phyloP scores from a whole-genome alignment of 2,888 invertebrate species.

The Diogma glabrata region DNA sequence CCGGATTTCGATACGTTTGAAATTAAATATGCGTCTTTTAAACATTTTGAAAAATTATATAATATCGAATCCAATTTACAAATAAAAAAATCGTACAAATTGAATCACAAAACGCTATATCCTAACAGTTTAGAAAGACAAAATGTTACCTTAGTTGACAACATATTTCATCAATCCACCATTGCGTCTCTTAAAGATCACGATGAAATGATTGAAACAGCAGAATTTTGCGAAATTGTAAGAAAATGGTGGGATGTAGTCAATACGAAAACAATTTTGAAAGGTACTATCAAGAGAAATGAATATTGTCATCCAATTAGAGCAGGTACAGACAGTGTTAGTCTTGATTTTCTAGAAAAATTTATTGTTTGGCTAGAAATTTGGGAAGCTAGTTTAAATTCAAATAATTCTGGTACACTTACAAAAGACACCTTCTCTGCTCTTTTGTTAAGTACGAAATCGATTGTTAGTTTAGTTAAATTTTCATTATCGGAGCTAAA shows the following conservation, averaged over 20 bases:
- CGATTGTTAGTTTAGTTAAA: no score
- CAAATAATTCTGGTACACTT: no score
- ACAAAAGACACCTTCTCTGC: no score
- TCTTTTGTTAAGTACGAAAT: no score
- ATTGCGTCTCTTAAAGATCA: background rate
- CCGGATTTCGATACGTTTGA: no score
- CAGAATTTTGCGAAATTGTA: background rate
- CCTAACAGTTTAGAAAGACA: background rate
- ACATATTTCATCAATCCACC: background rate
- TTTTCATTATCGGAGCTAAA: no score
- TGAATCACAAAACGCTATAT: background rate
- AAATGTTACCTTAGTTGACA: background rate
- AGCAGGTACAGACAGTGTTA: background rate
- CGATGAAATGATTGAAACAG: background rate
- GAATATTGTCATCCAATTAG: background rate
- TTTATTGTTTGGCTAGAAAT: background rate
- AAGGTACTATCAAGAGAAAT: background rate
- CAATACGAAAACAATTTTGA: background rate
- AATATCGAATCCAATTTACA: no score
- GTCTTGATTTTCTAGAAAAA: background rate
- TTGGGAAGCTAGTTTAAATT: background rate
- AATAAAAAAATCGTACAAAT: background rate
- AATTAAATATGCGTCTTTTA: no score
- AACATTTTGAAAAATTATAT: no score
- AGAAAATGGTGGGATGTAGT: background rate